phyloP scores from a whole-genome alignment of 2,888 invertebrate species.

The Caenorhabditis sp. region DNA sequence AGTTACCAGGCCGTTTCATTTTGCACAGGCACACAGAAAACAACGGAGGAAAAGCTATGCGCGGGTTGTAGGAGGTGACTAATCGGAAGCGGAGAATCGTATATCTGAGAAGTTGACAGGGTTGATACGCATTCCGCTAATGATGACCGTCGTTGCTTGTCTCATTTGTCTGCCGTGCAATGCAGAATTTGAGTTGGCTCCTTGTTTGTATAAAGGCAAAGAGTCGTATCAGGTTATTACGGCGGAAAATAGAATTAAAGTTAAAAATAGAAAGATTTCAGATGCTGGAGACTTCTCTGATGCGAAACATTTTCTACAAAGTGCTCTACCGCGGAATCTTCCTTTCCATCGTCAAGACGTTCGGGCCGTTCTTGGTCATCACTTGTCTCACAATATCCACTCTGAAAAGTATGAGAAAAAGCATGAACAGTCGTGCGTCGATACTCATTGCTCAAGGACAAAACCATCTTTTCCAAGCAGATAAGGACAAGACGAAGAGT shows the following conservation, averaged over 20 bases:
- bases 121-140: constrained; percentile 64
- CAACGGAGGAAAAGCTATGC: constrained; percentile 58
- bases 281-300: constrained; percentile 55
- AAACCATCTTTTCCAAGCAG: constrained; percentile 68
- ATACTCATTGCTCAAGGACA: constrained; percentile 71
- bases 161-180: constrained; percentile 69
- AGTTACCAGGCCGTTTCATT: constrained; percentile 68
- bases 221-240: constrained; percentile 39
- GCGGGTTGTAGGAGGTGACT: constrained; percentile 57
- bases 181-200: constrained; percentile 63
- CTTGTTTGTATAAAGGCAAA: constrained; percentile 47
- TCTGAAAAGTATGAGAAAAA: constrained; percentile 63
- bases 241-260: neutral
- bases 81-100: too few species aligned
- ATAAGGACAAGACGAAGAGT: constrained; percentile 70
- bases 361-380: constrained; percentile 70
- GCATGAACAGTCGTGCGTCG: constrained; percentile 70
- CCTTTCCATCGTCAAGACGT: constrained; percentile 67
- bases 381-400: constrained; percentile 65
- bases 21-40: constrained; percentile 49
- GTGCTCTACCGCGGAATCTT: constrained; percentile 64
- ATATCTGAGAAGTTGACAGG: constrained; percentile 52
- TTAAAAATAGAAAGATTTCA: constrained; percentile 30
- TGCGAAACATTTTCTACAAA: constrained; percentile 58
- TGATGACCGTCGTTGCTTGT: constrained; percentile 66